Base-by-base conservation (phyloP, 2,888 invertebrate species). In the Orthosia gracilis region DNA sequence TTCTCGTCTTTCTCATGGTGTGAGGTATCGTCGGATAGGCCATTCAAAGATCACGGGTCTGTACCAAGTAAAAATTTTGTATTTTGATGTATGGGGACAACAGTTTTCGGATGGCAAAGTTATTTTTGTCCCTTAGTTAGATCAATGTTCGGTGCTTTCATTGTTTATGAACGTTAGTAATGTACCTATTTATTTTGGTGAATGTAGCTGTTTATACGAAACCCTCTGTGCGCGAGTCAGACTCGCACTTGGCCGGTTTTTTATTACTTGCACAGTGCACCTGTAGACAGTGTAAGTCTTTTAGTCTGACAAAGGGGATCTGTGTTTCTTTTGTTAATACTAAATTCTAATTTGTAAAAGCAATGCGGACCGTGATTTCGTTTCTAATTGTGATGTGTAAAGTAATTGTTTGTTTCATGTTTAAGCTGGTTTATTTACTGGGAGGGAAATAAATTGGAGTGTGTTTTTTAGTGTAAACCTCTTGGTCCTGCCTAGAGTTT, bases 331-430 rank as follows among this genome's bases (percentile, higher is more conserved):
- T 76, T 67, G 69, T 66, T 75, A 81, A 81, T 79, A 64, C 76
- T 76, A 83, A 69, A 87, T 82, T 81, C 76, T 80, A 85, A 73
- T 87, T 87, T 83, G 76, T 77, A 54, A 71, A 70, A 80, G 77
- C 76, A 72, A 76, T 78, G 72, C 72, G 52, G 13, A 61, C 72
- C 40, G 62, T 73, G 73, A 83, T 76, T 78, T 79, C 68, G n/a
- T 58, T 63, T 70, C 72, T 66, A 73, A 76, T 75, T 72, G 55
- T 61, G 47, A 62, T 65, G 58, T 58, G 5, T 17, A 62, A 61
- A 57, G 57, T 54, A n/a, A 26, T 47, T 65, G 40, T 83, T 72
- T 83, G 65, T 26, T 49, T 52, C 1, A 47, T 7, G 7, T 57
- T 65, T 52, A 55, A 47, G 50, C 40, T 21, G 21, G 7, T 61